phyloP scores from a whole-genome alignment of 35 echinoderm and acorn worm genomes.

The Stichopus chloronotus region DNA sequence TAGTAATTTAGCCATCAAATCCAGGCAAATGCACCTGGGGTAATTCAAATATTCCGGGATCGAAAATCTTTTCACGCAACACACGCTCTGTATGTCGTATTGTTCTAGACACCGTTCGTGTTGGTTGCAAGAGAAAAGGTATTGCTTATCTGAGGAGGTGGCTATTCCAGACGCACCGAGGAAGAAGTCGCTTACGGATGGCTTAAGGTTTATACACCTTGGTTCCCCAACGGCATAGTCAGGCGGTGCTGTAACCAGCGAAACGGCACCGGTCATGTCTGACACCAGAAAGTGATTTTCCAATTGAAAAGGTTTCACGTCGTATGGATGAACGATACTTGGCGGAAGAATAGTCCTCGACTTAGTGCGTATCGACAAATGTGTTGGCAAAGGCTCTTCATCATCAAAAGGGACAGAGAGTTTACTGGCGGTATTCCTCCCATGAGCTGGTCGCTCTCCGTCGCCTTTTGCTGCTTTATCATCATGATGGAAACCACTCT shows the following conservation, averaged over 20 bases:
- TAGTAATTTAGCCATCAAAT: neutral
- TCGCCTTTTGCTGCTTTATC: no score
- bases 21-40: neutral
- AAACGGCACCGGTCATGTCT: constrained; percentile 20
- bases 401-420: neutral
- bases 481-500: no score
- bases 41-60: neutral
- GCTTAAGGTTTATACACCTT: neutral
- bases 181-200: neutral
- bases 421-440: neutral
- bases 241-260: neutral
- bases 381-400: neutral
- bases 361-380: neutral
- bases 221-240: neutral
- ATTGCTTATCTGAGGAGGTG: neutral
- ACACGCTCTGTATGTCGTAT: neutral
- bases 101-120: neutral
- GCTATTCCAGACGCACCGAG: constrained; percentile 10
- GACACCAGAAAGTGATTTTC: constrained; percentile 10
- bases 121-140: constrained; percentile 18
- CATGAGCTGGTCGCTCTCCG: no score
- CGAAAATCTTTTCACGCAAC: neutral
- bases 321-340: neutral
- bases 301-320: constrained; percentile 8
- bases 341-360: neutral